phyloP scores from a whole-genome alignment of 2,113 vertebrate species.

The Canis aureus region DNA sequence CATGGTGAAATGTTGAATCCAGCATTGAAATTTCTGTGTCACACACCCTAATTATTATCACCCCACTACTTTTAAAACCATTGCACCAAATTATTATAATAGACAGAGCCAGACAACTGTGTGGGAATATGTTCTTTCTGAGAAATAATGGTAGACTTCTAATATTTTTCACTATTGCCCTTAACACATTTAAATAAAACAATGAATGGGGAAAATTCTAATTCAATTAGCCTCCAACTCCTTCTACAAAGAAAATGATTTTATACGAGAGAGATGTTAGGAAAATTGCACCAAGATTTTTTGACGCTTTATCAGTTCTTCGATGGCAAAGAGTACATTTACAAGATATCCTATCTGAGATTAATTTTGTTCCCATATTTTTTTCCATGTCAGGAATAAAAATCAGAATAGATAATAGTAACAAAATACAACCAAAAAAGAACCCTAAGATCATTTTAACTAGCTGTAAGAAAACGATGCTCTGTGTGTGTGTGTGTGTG shows the following conservation, averaged over 20 bases:
- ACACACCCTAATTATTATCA: constrained; percentile 80
- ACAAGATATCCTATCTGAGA: constrained; percentile 1
- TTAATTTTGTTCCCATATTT: neutral
- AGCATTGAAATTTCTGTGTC: constrained; percentile 60
- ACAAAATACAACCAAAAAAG: neutral
- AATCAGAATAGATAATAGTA: constrained; percentile 41
- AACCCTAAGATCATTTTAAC: constrained; percentile 31
- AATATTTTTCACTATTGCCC: constrained; percentile 70
- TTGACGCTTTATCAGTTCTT: constrained; percentile 45
- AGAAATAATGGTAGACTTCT: constrained; percentile 39
- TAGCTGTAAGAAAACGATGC: constrained; percentile 57
- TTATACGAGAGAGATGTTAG: constrained; percentile 40
- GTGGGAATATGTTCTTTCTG: constrained; percentile 72
- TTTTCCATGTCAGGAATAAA: neutral
- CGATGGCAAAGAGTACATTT: constrained; percentile 3
- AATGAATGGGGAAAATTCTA: constrained; percentile 56
- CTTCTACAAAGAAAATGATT: constrained; percentile 57
- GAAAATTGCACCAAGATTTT: neutral
- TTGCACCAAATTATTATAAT: constrained; percentile 71
- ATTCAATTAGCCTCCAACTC: constrained; percentile 75
- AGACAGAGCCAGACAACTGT: constrained; percentile 70
- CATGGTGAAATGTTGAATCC: constrained; percentile 65
- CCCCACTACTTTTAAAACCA: constrained; percentile 56
- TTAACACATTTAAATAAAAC: constrained; percentile 77
- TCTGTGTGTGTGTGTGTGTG: constrained; percentile 3